Percentiles rank a stretch among this genome's conserved stretches.
Evolutionary conservation across 2,888 invertebrate species (phyloP).

Genomic region (Temnothorax rugatulus): DNA sequence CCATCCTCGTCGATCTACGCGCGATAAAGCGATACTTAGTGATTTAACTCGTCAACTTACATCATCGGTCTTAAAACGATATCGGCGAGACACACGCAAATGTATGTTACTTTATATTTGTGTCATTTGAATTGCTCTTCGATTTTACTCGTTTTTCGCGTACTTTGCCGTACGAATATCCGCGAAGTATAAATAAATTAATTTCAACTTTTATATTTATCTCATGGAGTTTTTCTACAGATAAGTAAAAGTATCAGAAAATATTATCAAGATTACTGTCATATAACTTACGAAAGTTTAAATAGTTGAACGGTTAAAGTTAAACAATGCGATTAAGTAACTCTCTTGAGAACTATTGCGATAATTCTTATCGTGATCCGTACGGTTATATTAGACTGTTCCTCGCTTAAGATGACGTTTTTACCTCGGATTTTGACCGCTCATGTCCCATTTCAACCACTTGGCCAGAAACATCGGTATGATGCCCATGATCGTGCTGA

Average conservation of each 20-base stretch:
- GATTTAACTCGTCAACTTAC: background rate
- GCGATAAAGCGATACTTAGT: background rate
- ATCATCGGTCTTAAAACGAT: constrained; percentile 9
- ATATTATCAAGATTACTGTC: background rate
- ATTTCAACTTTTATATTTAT: background rate
- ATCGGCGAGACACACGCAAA: background rate
- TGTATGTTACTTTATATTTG: background rate
- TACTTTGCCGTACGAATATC: background rate
- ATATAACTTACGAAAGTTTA: background rate
- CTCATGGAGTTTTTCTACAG: background rate
- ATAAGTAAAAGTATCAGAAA: background rate
- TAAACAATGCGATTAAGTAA: background rate
- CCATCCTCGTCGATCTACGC: constrained; percentile 83
- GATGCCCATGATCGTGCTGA: constrained; percentile 92
- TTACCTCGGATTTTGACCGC: constrained; percentile 80
- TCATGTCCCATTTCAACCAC: constrained; percentile 89
- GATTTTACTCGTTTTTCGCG: background rate
- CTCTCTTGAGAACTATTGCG: background rate
- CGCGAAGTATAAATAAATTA: background rate
- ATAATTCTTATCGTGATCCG: background rate
- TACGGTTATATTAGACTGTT: background rate
- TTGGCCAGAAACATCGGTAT: constrained; percentile 91
- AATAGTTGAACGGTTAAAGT: background rate
- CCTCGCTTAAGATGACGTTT: background rate
- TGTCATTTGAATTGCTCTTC: background rate